Evolutionary conservation across 2,888 invertebrate species (phyloP), one percentile per base, ranked within the genome.

Genomic region (Hipparchia sbordonii): DNA sequence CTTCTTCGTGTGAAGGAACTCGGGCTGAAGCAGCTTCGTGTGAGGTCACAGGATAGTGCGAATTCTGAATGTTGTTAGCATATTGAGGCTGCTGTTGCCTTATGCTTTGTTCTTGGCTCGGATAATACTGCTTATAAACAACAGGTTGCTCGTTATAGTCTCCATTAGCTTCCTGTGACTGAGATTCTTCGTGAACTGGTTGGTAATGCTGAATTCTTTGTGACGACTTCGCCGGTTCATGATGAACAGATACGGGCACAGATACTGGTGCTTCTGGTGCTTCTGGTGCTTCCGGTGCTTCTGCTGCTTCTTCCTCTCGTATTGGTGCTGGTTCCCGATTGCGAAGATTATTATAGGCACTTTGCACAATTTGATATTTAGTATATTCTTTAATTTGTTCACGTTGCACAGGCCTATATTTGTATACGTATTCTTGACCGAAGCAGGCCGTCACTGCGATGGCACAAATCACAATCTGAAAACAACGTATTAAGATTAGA

Each of bases 391-490:
- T 83, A 0, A 83, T 81, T 8, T 85, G 82, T 72, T 88, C 87
- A 72, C 84, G 86, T 33, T 85, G 86, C n/a, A 82, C 77, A 12
- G 84, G 82, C 67, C 85, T 87, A 13, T 86, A 78, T 65, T 79
- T 79, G 75, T 89, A 89, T 12, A 80, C 82, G 61, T 87, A 87
- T 73, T 91, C 88, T 72, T 90, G 86, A 66, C 88, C 82, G 13
- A 82, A 79, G 56, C 82, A 84, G 9, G 82, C 80, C 59, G 85
- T 81, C 39, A 88, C 77, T 33, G 82, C 80, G 10, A 86, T 77
- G 56, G 84, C 82, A 67, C 90, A 74, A 76, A 90, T 78, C 74
- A 89, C 74, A 76, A 91, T 82, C 93, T 93, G 87, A 67, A 89
- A 88, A 73, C 56, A 65, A 57, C 68, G 74, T 2, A 33, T 23